These are phyloP conservation scores for Ormyrus labotus DNA, from an alignment of 2,888 invertebrate genomes.

Conservation along the genomic window DNA sequence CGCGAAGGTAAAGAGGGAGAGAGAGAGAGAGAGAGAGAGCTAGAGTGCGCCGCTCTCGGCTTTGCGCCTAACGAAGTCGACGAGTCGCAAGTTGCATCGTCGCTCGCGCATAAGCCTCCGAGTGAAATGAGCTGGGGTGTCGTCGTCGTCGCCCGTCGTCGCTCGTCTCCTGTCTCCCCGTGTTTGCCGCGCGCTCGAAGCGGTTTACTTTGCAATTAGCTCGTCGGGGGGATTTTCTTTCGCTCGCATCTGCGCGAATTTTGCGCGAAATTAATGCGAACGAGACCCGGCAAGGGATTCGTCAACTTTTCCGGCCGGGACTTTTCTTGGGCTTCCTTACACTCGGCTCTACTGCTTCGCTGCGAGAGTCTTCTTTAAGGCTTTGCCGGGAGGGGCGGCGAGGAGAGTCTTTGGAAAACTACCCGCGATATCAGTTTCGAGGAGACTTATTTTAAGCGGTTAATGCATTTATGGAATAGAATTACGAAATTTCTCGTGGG, in stretches of 20 bases:
- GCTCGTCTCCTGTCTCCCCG: neutral
- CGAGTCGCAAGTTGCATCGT: conserved; percentile 25
- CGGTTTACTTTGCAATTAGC: conserved; percentile 28
- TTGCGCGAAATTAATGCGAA: conserved; percentile 12
- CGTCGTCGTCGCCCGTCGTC: too few species aligned
- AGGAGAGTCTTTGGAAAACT: too few species aligned
- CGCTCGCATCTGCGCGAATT: conserved; percentile 2
- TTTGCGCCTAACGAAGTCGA: conserved; percentile 39
- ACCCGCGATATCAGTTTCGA: too few species aligned
- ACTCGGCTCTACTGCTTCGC: neutral
- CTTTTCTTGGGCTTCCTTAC: neutral
- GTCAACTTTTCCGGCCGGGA: too few species aligned
- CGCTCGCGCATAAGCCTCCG: conserved; percentile 8
- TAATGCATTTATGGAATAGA: too few species aligned
- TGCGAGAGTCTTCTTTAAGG: neutral
- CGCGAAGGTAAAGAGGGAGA: too few species aligned
- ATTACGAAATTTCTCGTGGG: too few species aligned
- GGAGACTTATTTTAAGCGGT: too few species aligned
- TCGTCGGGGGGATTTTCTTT: conserved; percentile 10
- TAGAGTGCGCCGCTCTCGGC: neutral
- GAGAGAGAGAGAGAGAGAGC: too few species aligned
- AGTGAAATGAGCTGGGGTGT: conserved; percentile 11
- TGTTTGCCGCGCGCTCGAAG: neutral
- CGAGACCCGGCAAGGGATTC: neutral
- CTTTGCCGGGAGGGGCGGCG: too few species aligned